Percentiles rank a stretch among this genome's conserved stretches.
Conservation (phyloP, 1,140 invertebrate species). For the Pachypeltis micranthus region DNA sequence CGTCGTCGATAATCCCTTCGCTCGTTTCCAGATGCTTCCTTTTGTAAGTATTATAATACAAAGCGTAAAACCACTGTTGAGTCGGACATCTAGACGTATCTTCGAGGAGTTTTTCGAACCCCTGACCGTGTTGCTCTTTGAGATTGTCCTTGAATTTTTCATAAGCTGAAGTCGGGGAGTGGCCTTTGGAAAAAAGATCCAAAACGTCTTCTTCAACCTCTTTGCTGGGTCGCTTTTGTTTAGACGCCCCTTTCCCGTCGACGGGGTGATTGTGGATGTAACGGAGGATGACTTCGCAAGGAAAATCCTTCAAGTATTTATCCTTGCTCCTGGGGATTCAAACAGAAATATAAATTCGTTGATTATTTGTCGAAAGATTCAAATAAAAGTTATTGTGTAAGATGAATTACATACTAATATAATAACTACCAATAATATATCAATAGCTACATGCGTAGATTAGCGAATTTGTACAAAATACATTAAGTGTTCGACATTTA, state of each 20-base stretch:
- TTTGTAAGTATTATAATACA: constrained; percentile 8
- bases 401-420: too few relatives aligned
- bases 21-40: not conserved
- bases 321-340: constrained; percentile 11
- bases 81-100: not conserved
- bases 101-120: not conserved
- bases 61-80: not conserved
- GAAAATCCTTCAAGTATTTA: constrained; percentile 8
- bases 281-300: constrained; percentile 1
- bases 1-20: not conserved
- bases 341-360: too few relatives aligned
- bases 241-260: not conserved
- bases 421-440: too few relatives aligned
- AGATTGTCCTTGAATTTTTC: constrained; percentile 1
- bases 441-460: too few relatives aligned
- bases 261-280: constrained; percentile 9
- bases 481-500: too few relatives aligned
- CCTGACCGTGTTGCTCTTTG: not conserved
- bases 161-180: not conserved
- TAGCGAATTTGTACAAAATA: too few relatives aligned
- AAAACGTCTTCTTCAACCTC: constrained; percentile 3
- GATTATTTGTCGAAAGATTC: too few relatives aligned
- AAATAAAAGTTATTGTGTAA: too few relatives aligned
- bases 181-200: constrained; percentile 3
- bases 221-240: constrained; percentile 1